phyloP scores from a whole-genome alignment of 2,888 invertebrate species.

The Macropis europaea region DNA sequence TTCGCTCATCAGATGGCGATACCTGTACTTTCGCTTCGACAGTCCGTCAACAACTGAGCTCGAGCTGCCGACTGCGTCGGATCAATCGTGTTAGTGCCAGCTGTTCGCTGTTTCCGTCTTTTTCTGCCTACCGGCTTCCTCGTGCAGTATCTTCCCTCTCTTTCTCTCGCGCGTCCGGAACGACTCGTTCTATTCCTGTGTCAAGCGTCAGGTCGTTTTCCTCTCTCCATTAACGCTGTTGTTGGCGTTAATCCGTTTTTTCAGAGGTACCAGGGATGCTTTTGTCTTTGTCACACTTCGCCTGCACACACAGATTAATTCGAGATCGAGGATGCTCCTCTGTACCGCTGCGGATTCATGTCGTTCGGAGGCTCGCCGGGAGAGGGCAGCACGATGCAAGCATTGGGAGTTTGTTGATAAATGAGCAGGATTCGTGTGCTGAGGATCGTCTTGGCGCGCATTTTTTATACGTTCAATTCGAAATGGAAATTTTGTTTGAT shows the following conservation, averaged over 20 bases:
- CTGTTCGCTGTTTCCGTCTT: conserved; percentile 32
- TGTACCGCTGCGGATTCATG: not conserved
- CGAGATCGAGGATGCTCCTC: not conserved
- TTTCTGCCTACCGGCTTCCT: not conserved
- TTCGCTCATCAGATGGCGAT: conserved; percentile 48
- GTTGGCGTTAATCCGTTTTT: not conserved
- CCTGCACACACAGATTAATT: not conserved
- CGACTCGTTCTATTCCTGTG: no score
- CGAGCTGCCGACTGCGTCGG: conserved; percentile 21
- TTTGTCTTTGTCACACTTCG: not conserved
- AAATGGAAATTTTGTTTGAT: no score
- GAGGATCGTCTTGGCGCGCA: no score
- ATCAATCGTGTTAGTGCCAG: conserved; percentile 49
- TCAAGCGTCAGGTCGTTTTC: no score
- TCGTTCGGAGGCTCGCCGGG: not conserved
- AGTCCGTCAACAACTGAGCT: conserved; percentile 52
- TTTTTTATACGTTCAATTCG: no score
- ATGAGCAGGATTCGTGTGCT: not conserved
- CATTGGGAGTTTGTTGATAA: conserved; percentile 2
- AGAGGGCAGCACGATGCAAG: conserved; percentile 37
- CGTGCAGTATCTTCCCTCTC: not conserved
- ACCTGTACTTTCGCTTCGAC: conserved; percentile 24
- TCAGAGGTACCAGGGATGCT: not conserved
- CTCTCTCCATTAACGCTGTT: not conserved
- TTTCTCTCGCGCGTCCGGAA: not conserved